Percentiles rank a stretch among this genome's conserved stretches.
Conservation (phyloP, 2,888 invertebrate species). For the Euclidia mi region DNA sequence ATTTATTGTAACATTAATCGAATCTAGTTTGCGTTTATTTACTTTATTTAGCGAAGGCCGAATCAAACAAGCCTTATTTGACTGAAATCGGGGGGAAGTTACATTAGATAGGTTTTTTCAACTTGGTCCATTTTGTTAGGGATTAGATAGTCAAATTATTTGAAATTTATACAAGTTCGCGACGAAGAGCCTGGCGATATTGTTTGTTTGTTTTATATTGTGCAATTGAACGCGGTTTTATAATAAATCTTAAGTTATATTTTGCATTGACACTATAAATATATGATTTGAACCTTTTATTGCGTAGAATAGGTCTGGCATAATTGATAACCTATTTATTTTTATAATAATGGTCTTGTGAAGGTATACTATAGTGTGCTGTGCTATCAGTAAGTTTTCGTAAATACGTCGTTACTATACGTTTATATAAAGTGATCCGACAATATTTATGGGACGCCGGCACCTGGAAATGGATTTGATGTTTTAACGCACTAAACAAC, state of each 20-base stretch:
- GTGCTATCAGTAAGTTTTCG: conserved; percentile 36
- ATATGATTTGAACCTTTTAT: conserved; percentile 40
- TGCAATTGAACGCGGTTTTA: conserved; percentile 56
- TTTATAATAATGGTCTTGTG: conserved; percentile 59
- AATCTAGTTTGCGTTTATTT: conserved; percentile 43
- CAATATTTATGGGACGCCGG: conserved; percentile 51
- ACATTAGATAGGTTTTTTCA: conserved; percentile 64
- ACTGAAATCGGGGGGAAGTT: conserved; percentile 45
- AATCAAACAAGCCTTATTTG: conserved; percentile 42
- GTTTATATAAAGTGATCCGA: conserved; percentile 54
- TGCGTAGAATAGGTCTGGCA: conserved; percentile 50
- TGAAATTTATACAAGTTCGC: conserved; percentile 49
- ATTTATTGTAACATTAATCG: conserved; percentile 37
- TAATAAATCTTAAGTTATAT: conserved; percentile 51
- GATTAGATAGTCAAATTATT: conserved; percentile 73
- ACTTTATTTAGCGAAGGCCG: conserved; percentile 23
- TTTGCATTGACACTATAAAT: conserved; percentile 44
- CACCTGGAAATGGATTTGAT: conserved; percentile 28
- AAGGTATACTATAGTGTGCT: conserved; percentile 36
- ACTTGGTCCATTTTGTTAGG: conserved; percentile 63
- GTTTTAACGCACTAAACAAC: conserved; percentile 42
- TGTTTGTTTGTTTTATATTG: conserved; percentile 47
- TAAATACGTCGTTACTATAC: conserved; percentile 20
- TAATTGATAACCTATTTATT: conserved; percentile 68
- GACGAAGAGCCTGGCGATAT: conserved; percentile 29